Evolutionary conservation across 2,888 invertebrate genomes (phyloP).

Genomic region (Liodrosophila aerea): DNA sequence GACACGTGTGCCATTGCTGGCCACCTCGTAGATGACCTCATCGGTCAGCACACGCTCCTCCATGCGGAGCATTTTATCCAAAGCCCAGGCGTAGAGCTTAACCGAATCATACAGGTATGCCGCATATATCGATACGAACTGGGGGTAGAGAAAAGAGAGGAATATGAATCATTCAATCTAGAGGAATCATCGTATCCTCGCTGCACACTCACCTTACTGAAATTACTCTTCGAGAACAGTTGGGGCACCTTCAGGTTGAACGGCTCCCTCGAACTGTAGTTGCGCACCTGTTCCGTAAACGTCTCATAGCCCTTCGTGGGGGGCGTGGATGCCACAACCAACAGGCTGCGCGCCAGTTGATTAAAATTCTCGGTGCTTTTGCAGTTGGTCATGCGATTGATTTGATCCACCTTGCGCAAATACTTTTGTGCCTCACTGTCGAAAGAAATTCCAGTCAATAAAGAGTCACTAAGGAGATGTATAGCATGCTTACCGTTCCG

Average conservation of each 20-base stretch:
- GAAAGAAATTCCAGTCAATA: background rate
- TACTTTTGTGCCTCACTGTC: constrained; percentile 88
- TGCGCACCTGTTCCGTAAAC: constrained; percentile 91
- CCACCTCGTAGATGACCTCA: constrained; percentile 86
- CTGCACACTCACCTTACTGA: constrained; percentile 84
- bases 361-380: constrained; percentile 83
- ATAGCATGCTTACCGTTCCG: constrained; percentile 85
- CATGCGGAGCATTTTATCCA: constrained; percentile 88
- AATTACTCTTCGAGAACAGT: constrained; percentile 83
- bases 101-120: constrained; percentile 98
- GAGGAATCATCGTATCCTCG: too few species aligned
- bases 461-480: constrained; percentile 1
- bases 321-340: constrained; percentile 94
- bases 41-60: constrained; percentile 85
- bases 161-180: too few species aligned
- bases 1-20: constrained; percentile 93
- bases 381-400: constrained; percentile 85
- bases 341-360: constrained; percentile 90
- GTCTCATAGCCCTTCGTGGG: constrained; percentile 88
- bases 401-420: constrained; percentile 87
- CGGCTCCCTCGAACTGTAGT: constrained; percentile 90
- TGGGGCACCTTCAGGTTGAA: constrained; percentile 89
- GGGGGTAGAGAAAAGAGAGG: constrained; percentile 79
- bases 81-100: constrained; percentile 93
- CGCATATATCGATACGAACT: constrained; percentile 95